Percentiles rank a stretch among this genome's conserved stretches.
Evolutionary conservation across 2,888 invertebrate species (phyloP).

Genomic region (Criorhina ranunculi): DNA sequence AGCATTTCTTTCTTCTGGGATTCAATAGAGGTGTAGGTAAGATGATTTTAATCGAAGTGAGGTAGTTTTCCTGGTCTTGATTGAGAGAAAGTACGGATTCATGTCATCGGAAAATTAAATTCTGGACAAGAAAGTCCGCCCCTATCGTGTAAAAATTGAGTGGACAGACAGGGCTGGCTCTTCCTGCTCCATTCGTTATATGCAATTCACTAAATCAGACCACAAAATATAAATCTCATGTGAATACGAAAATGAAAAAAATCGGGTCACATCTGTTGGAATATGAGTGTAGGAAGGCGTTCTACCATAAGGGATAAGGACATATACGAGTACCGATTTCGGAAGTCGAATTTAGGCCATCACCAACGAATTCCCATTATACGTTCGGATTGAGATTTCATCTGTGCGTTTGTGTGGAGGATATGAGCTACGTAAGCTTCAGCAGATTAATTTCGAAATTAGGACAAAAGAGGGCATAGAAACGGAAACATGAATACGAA

Average conservation of each 20-base stretch:
- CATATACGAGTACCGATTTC: slow-evolving; percentile 51
- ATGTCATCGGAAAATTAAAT: slow-evolving; percentile 74
- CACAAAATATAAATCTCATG: slow-evolving; percentile 74
- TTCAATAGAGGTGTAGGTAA: background rate
- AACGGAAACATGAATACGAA: slow-evolving; percentile 4
- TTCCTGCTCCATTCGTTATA: slow-evolving; percentile 33
- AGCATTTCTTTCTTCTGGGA: slow-evolving; percentile 4
- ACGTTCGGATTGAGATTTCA: slow-evolving; percentile 68
- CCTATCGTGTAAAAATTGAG: slow-evolving; percentile 59
- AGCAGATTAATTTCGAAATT: slow-evolving; percentile 76
- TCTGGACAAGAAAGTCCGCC: slow-evolving; percentile 65
- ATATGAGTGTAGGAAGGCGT: slow-evolving; percentile 73
- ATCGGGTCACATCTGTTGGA: slow-evolving; percentile 75
- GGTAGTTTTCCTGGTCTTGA: slow-evolving; percentile 16
- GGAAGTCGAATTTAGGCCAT: slow-evolving; percentile 74
- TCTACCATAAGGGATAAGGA: slow-evolving; percentile 60
- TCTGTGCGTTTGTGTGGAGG: slow-evolving; percentile 37
- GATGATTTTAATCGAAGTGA: background rate
- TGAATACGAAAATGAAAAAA: slow-evolving; percentile 67
- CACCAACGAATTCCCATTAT: slow-evolving; percentile 68
- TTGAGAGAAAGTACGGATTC: slow-evolving; percentile 46
- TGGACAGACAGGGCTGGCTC: slow-evolving; percentile 9
- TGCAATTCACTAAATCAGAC: slow-evolving; percentile 70
- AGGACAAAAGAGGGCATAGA: slow-evolving; percentile 67
- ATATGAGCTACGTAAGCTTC: slow-evolving; percentile 74